phyloP scores from a whole-genome alignment of 2,797 vertebrate genomes.

The Garrulus glandarius region DNA sequence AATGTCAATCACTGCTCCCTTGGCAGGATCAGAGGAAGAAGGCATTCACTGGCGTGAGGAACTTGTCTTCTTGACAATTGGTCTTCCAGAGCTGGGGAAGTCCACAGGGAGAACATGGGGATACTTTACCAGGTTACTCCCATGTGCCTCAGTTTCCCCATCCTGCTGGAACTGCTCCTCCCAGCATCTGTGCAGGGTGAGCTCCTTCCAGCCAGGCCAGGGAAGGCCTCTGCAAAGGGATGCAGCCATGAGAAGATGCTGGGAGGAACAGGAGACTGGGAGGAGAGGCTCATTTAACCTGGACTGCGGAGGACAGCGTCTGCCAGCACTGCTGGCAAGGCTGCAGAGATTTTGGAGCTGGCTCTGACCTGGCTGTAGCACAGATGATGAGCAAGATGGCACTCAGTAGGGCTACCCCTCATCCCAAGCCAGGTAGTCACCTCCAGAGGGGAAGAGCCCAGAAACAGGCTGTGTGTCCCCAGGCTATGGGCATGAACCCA shows the following conservation, averaged over 20 bases:
- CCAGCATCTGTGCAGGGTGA: background rate
- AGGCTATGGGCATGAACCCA: background rate
- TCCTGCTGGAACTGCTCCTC: background rate
- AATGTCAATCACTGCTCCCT: background rate
- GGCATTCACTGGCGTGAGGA: background rate
- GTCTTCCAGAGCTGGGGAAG: background rate
- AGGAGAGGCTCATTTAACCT: constrained; percentile 47
- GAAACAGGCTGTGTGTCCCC: accelerated
- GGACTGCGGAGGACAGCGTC: constrained; percentile 18
- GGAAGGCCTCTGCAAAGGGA: background rate
- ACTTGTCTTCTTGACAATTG: too few relatives aligned
- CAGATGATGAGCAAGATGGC: background rate
- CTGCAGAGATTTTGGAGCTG: background rate
- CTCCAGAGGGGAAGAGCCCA: background rate
- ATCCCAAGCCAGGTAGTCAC: background rate
- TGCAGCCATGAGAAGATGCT: background rate
- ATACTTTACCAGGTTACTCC: background rate
- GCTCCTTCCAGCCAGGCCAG: background rate
- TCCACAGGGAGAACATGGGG: background rate
- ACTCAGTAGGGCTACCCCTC: background rate
- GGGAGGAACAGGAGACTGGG: background rate
- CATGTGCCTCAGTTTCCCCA: background rate
- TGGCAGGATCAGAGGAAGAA: background rate
- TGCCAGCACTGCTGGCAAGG: constrained; percentile 59
- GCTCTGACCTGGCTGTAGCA: constrained; percentile 14